These are phyloP conservation scores for Salvelinus alpinus DNA, from an alignment of 2,113 vertebrate genomes.

Conservation along the genomic window DNA sequence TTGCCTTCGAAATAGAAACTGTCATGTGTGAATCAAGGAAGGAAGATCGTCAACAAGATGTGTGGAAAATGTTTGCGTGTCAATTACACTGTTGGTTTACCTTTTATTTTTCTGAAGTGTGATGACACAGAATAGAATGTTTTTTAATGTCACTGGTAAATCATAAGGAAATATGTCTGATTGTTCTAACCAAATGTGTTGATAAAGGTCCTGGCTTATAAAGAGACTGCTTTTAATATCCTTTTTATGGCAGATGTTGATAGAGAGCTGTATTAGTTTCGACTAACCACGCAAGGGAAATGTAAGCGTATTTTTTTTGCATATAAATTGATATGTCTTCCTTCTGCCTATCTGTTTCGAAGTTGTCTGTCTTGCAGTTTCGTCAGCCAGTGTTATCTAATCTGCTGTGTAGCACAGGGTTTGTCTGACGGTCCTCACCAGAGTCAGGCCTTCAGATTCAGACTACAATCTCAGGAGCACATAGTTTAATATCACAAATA, in stretches of 20 bases:
- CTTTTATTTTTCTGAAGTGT: background rate
- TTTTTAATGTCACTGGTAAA: background rate
- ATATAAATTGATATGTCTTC: background rate
- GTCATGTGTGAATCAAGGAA: conserved; percentile 36
- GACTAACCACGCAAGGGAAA: conserved; percentile 27
- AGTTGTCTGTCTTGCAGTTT: conserved; percentile 31
- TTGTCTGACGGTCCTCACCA: conserved; percentile 2
- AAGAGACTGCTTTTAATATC: background rate
- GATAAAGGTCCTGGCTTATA: background rate
- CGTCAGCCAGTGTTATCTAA: background rate
- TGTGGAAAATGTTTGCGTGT: conserved; percentile 32
- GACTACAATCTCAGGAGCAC: conserved; percentile 1
- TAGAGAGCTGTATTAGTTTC: background rate
- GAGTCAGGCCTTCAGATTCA: conserved; percentile 1
- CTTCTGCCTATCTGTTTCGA: background rate
- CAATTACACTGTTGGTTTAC: too few relatives aligned
- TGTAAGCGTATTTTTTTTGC: conserved; percentile 15
- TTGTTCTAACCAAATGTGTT: conserved; percentile 5
- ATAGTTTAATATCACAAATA: background rate
- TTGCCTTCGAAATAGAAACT: conserved; percentile 6
- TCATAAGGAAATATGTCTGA: background rate
- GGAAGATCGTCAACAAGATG: conserved; percentile 12
- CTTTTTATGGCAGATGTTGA: background rate
- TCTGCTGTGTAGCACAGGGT: background rate
- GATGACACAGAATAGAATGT: background rate